Percentiles rank a stretch among this genome's conserved stretches.
phyloP scores from a whole-genome alignment of 2,113 vertebrate species.

The Microcebus jonahi region DNA sequence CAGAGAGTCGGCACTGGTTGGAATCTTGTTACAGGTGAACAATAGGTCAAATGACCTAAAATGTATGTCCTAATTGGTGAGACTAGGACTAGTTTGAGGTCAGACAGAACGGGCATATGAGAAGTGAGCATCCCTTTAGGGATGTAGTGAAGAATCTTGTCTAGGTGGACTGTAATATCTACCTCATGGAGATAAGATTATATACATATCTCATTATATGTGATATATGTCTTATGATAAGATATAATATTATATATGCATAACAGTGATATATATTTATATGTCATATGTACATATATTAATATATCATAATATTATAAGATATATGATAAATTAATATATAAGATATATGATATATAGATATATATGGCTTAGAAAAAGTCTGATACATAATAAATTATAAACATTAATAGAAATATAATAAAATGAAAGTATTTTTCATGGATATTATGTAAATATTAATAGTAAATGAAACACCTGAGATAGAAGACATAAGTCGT shows the following conservation, averaged over 20 bases:
- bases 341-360: not conserved
- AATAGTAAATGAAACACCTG: not conserved
- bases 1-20: not conserved
- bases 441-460: not conserved
- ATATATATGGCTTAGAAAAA: not conserved
- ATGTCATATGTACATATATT: not conserved
- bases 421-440: not conserved
- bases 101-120: not conserved
- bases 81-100: not conserved
- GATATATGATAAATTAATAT: not conserved
- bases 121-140: not conserved
- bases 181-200: not conserved
- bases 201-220: not conserved
- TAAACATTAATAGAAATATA: not conserved
- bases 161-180: not conserved
- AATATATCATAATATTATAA: not conserved
- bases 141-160: not conserved
- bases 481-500: not conserved
- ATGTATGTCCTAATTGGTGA: not conserved
- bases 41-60: not conserved
- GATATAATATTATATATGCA: too few relatives aligned
- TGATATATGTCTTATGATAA: too few relatives aligned
- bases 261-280: not conserved
- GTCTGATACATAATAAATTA: not conserved
- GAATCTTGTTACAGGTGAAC: not conserved